Evolutionary conservation across 2,888 invertebrate genomes (phyloP).

Genomic region (Drosophila neonasuta): DNA sequence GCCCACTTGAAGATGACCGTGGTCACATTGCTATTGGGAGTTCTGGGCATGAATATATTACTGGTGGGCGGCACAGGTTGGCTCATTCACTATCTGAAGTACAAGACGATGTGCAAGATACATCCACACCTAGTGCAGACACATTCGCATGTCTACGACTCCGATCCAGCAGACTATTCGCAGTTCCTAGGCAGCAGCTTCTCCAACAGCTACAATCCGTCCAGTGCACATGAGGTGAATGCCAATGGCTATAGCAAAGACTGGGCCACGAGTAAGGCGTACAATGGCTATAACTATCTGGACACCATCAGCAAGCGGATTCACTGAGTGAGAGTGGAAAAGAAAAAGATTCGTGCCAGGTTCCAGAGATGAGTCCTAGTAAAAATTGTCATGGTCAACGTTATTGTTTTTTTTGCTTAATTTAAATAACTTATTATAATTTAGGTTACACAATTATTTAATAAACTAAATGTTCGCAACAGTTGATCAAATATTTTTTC

Average conservation of each 20-base stretch:
- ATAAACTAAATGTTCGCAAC: constrained; percentile 51
- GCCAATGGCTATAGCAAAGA: constrained; percentile 74
- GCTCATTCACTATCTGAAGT: constrained; percentile 81
- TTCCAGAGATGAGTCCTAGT: constrained; percentile 55
- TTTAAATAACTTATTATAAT: constrained; percentile 30
- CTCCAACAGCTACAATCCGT: constrained; percentile 66
- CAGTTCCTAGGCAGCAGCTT: constrained; percentile 79
- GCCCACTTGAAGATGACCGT: constrained; percentile 80
- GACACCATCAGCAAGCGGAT: constrained; percentile 78
- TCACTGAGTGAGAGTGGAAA: constrained; percentile 52
- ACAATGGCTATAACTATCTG: constrained; percentile 77
- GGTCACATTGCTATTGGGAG: constrained; percentile 76
- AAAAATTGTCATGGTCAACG: constrained; percentile 36
- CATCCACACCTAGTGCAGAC: constrained; percentile 80
- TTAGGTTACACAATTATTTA: constrained; percentile 47
- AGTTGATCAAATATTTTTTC: constrained; percentile 35
- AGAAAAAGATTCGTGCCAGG: constrained; percentile 45
- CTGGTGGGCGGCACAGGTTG: constrained; percentile 79
- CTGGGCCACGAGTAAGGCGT: constrained; percentile 80
- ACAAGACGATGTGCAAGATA: constrained; percentile 81
- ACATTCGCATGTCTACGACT: constrained; percentile 81
- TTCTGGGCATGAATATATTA: constrained; percentile 78
- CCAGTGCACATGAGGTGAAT: constrained; percentile 75
- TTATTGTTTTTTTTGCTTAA: constrained; percentile 34
- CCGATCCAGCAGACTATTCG: constrained; percentile 80